A percentile compares a stretch with the other conserved stretches of the same genome.
phyloP scores from a whole-genome alignment of 2,888 invertebrate genomes.

The Bembecia ichneumoniformis region DNA sequence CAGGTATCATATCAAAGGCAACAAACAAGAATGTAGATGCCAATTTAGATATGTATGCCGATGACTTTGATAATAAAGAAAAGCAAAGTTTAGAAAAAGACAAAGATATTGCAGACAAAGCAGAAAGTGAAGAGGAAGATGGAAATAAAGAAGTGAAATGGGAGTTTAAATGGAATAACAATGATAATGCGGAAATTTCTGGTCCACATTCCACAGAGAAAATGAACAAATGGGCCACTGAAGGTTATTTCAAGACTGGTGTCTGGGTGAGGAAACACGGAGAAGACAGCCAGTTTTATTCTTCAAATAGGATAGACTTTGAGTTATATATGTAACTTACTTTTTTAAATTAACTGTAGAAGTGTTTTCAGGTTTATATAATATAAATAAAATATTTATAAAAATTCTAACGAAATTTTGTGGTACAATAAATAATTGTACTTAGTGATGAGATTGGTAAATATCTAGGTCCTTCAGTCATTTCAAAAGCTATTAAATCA shows the following conservation, averaged over 20 bases:
- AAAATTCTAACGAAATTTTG: neutral
- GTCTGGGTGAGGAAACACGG: slow-evolving; percentile 90
- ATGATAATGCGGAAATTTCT: slow-evolving; percentile 79
- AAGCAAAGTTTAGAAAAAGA: slow-evolving; percentile 59
- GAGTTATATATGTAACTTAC: slow-evolving; percentile 83
- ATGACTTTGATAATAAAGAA: slow-evolving; percentile 88
- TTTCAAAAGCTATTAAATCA: too few relatives aligned
- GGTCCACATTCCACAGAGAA: slow-evolving; percentile 89
- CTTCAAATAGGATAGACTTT: slow-evolving; percentile 92
- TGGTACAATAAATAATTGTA: too few relatives aligned
- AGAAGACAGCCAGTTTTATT: slow-evolving; percentile 83
- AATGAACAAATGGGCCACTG: slow-evolving; percentile 92
- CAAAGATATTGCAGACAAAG: slow-evolving; percentile 24
- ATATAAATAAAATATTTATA: neutral
- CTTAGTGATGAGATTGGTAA: too few relatives aligned
- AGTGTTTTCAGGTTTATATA: neutral
- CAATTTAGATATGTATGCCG: slow-evolving; percentile 93
- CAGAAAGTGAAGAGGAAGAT: slow-evolving; percentile 29
- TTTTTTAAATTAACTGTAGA: neutral
- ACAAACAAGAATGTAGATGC: slow-evolving; percentile 67
- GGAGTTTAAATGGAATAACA: slow-evolving; percentile 93
- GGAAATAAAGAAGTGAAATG: slow-evolving; percentile 76
- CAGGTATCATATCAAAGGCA: slow-evolving; percentile 32
- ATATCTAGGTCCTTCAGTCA: too few relatives aligned
- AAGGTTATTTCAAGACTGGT: slow-evolving; percentile 87